Percentiles rank a stretch among this genome's conserved stretches.
Evolutionary conservation across 1,140 invertebrate genomes (phyloP).

Genomic region (Monomorium pharaonis): DNA sequence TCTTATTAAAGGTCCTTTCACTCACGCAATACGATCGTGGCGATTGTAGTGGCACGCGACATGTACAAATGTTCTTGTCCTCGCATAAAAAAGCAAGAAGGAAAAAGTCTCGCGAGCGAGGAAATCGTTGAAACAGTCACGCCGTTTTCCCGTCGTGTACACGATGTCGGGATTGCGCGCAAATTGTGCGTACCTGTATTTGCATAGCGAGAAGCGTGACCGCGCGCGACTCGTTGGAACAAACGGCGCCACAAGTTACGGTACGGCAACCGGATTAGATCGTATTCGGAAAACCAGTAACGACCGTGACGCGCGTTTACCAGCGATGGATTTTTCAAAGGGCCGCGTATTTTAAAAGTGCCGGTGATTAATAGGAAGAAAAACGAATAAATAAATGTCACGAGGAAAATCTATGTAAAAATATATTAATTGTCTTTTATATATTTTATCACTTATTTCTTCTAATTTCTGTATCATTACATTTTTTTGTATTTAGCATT

Average conservation of each 20-base stretch:
- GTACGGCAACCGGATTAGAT: constrained; percentile 57
- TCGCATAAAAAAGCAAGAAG: constrained; percentile 28
- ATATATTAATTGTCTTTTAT: not conserved
- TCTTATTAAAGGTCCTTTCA: constrained; percentile 32
- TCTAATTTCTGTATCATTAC: not conserved
- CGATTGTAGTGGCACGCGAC: constrained; percentile 43
- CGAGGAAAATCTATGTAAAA: not conserved
- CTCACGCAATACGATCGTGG: constrained; percentile 25
- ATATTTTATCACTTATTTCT: not conserved
- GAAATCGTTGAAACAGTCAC: not conserved
- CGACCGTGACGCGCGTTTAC: not conserved
- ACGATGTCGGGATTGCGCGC: constrained; percentile 4
- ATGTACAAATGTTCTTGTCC: constrained; percentile 43
- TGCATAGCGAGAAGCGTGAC: constrained; percentile 50
- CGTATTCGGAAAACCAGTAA: constrained; percentile 66
- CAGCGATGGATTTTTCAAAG: not conserved
- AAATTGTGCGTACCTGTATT: constrained; percentile 57
- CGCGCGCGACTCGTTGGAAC: not conserved
- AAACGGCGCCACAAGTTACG: constrained; percentile 44
- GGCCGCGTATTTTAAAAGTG: not conserved
- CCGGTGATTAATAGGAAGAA: not conserved
- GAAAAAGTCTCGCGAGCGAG: constrained; percentile 3
- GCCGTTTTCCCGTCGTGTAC: constrained; percentile 15
- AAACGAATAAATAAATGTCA: not conserved
- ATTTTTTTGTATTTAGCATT: not conserved